Evolutionary conservation across 2,797 vertebrate species (phyloP).

Genomic region (Hemitrygon akajei): DNA sequence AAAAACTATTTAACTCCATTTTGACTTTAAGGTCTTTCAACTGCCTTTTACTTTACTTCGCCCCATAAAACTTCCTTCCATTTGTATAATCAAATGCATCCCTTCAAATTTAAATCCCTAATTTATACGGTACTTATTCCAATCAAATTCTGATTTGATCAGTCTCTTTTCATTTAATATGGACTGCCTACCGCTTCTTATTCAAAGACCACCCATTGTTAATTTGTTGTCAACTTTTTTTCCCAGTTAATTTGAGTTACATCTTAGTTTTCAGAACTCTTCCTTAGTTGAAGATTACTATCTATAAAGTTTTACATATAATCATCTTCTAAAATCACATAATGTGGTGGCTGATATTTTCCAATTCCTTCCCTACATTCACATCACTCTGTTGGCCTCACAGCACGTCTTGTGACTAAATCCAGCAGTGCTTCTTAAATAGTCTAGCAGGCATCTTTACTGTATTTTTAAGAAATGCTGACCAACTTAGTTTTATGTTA

Average conservation of each 20-base stretch:
- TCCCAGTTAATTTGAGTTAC: background rate
- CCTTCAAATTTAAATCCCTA: background rate
- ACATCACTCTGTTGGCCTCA: background rate
- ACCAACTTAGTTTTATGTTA: background rate
- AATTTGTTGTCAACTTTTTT: background rate
- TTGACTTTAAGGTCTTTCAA: no score
- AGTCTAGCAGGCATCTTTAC: background rate
- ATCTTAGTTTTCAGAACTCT: background rate
- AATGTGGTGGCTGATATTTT: background rate
- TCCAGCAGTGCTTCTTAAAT: background rate
- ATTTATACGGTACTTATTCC: background rate
- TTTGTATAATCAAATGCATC: background rate
- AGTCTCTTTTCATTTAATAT: background rate
- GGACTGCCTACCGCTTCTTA: no score
- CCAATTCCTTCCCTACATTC: background rate
- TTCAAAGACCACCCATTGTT: background rate
- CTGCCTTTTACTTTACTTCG: no score
- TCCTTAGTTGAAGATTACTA: background rate
- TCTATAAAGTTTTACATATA: background rate
- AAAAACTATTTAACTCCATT: no score
- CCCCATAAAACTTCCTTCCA: background rate
- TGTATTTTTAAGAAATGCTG: background rate
- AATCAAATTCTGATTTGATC: background rate
- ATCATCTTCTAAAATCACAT: background rate
- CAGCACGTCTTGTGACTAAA: background rate